Evolutionary conservation across 2,888 invertebrate genomes (phyloP).

Genomic region (Seladonia tumulorum): DNA sequence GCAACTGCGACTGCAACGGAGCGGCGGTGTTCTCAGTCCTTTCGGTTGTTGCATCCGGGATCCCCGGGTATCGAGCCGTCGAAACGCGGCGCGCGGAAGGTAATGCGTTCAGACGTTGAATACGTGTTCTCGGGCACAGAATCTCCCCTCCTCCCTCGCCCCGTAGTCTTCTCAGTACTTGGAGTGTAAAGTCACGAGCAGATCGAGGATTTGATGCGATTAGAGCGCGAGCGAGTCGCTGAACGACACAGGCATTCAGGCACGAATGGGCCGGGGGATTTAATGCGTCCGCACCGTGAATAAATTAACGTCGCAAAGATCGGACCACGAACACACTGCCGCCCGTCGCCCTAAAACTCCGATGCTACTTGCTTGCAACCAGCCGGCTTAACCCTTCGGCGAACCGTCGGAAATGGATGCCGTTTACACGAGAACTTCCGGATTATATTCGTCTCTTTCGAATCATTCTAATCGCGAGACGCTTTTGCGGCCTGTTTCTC

Average conservation of each 20-base stretch:
- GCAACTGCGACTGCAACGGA: background rate
- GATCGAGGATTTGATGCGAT: conserved; percentile 21
- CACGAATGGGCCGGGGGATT: conserved; percentile 11
- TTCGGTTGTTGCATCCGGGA: conserved; percentile 15
- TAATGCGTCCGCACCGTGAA: conserved; percentile 6
- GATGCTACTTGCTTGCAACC: background rate
- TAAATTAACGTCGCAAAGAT: background rate
- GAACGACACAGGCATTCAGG: background rate
- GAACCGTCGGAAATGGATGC: background rate
- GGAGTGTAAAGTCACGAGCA: conserved; percentile 19
- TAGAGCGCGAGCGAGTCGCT: background rate
- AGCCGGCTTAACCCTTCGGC: background rate
- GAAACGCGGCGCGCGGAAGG: background rate
- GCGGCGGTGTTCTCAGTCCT: background rate
- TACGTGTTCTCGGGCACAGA: conserved; percentile 11
- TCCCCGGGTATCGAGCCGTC: conserved; percentile 7
- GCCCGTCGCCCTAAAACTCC: background rate
- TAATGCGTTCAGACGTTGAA: conserved; percentile 15
- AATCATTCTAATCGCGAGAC: background rate
- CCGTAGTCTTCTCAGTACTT: conserved; percentile 1
- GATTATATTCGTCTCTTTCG: background rate
- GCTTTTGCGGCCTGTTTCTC: background rate
- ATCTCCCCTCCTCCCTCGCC: background rate
- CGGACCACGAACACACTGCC: background rate
- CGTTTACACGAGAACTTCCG: background rate